Evolutionary conservation across 2,888 invertebrate genomes (phyloP), one percentile per base, ranked within the genome.

Genomic region (Brenthis daphne): DNA sequence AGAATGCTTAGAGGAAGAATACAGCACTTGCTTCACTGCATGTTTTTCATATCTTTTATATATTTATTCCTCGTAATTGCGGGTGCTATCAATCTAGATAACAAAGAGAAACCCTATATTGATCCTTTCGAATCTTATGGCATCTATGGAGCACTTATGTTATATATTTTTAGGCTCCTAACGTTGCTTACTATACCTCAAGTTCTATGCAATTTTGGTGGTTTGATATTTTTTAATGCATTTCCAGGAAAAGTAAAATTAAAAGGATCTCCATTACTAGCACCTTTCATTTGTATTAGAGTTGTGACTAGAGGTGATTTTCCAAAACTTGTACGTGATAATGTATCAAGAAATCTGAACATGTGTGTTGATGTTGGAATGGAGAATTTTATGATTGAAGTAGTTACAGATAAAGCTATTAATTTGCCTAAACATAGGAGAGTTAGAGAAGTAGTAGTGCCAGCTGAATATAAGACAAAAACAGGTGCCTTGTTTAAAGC

Each of bases 321-420:
- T 85, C 97, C 98, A 5, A 96, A 98, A 77, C 92, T 99, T 74
- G 98, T 99, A 4, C 96, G 95, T 83, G 95, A 94, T 65, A 98
- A 98, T 93, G 97, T 98, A 6, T 93, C 94, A 67, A 94, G 97
- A 73, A 98, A 98, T 85, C 95, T 98, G 94, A 96, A 96, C 78
- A 96, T 96, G 74, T 98, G 98, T 82, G 92, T 96, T 75, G 97
- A 97, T 85, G 97, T 97, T 8, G 98, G 98, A 12, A 92, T 99
- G 81, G 98, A 98, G 86, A 98, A 99, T 86, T 99, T 99, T 82
- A 95, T 98, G 82, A 96, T 99, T 78, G 98, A 99, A 94, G 98
- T 99, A 51, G 99, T 99, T 14, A 98, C 98, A 51, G 99, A 99
- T 86, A 98, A 98, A 86, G 94, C 95, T 11, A 94, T 97, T 43